Conservation (phyloP, 2,797 vertebrate species). For the Coluber constrictor region DNA sequence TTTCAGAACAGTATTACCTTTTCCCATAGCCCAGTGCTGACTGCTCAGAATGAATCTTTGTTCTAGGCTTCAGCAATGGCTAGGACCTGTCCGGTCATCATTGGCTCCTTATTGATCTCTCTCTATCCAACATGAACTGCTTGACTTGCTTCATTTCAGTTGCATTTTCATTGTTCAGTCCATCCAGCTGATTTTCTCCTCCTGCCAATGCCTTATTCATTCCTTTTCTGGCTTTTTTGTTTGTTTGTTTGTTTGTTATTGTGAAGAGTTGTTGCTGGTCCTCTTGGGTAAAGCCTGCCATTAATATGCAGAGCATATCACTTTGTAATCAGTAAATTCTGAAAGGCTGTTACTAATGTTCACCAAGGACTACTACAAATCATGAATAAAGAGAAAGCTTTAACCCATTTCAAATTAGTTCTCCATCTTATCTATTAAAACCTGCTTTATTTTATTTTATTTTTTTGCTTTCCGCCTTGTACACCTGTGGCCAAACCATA, state of each 20-base stretch:
- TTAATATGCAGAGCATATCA: constrained; percentile 76
- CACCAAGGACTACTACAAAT: constrained; percentile 69
- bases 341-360: constrained; percentile 79
- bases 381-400: constrained; percentile 70
- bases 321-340: constrained; percentile 77
- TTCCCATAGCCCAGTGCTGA: background rate
- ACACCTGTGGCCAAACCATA: constrained; percentile 62
- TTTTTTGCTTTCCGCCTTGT: background rate
- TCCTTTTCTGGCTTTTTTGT: constrained; percentile 30
- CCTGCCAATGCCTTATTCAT: constrained; percentile 11
- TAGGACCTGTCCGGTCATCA: background rate
- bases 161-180: constrained; percentile 60
- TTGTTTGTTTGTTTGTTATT: constrained; percentile 46
- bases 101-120: constrained; percentile 26
- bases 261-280: constrained; percentile 53
- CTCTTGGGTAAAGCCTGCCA: constrained; percentile 64
- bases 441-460: constrained; percentile 44
- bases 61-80: background rate
- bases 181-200: constrained; percentile 31
- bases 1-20: background rate
- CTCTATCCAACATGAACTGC: constrained; percentile 42
- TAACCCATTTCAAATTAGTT: constrained; percentile 48
- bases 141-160: constrained; percentile 58
- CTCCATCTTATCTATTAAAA: constrained; percentile 55
- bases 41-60: background rate